Evolutionary conservation across 37 sponge, comb jelly and placozoan species (phyloP).

Genomic region (Dysidea cf. avara): DNA sequence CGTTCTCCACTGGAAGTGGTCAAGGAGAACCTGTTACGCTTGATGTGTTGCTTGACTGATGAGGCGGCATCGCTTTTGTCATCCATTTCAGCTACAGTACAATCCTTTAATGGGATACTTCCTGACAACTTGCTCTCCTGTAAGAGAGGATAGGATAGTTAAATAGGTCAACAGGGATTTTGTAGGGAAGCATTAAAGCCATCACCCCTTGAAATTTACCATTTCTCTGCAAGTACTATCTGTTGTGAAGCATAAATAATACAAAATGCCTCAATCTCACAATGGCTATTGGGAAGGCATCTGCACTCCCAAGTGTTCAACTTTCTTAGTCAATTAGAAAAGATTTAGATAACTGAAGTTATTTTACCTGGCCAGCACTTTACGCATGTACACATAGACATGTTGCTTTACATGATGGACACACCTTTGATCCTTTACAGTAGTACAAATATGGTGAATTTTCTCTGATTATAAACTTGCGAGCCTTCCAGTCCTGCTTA

Average conservation of each 20-base stretch:
- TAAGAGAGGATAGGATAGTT: no score
- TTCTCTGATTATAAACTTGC: slow-evolving; percentile 59
- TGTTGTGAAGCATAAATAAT: no score
- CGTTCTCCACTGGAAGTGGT: slow-evolving; percentile 36
- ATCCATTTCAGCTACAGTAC: slow-evolving; percentile 22
- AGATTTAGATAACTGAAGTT: neutral
- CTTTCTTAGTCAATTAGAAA: no score
- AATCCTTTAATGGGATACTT: slow-evolving; percentile 34
- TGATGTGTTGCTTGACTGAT: neutral
- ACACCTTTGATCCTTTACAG: slow-evolving; percentile 61
- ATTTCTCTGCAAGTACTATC: no score
- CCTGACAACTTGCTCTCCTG: slow-evolving; percentile 26
- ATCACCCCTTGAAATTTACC: no score
- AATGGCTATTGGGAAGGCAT: no score
- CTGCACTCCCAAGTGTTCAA: no score
- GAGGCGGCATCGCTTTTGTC: neutral
- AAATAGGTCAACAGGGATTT: no score
- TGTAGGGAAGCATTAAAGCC: no score
- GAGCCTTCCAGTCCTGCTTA: slow-evolving; percentile 51
- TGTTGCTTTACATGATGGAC: no score
- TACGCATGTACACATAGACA: no score
- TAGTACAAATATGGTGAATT: slow-evolving; percentile 32
- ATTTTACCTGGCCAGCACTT: neutral
- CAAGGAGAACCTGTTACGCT: slow-evolving; percentile 19
- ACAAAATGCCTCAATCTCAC: no score